These are phyloP conservation scores for Athene cunicularia DNA, from an alignment of 2,113 vertebrate species.

Conservation along the genomic window DNA sequence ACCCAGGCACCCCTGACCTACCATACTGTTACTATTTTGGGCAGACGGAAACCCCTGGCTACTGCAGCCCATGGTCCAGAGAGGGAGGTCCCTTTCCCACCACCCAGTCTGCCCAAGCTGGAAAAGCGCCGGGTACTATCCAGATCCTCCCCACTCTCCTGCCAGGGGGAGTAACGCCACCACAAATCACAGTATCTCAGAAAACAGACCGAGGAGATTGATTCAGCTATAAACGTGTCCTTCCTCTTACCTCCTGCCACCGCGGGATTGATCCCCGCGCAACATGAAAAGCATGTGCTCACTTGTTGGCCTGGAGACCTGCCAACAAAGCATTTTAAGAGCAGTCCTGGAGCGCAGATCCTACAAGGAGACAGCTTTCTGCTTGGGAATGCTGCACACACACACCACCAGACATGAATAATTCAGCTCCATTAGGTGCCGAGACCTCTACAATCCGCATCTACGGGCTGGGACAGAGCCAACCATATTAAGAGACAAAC, in stretches of 20 bases:
- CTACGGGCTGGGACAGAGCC: slow-evolving; percentile 3
- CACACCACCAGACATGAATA: slow-evolving; percentile 67
- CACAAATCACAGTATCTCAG: neutral
- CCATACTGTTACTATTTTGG: neutral
- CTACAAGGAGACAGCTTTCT: slow-evolving; percentile 53
- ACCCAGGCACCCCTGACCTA: neutral
- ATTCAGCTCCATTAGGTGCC: slow-evolving; percentile 68
- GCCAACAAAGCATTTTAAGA: slow-evolving; percentile 62
- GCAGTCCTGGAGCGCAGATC: slow-evolving; percentile 61
- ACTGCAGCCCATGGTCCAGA: fast-evolving
- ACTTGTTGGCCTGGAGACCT: slow-evolving; percentile 60
- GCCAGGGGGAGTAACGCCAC: fast-evolving
- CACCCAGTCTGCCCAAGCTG: neutral
- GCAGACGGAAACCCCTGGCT: fast-evolving
- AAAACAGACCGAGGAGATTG: neutral
- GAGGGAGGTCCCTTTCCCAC: neutral
- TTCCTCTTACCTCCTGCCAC: slow-evolving; percentile 39
- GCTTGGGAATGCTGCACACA: slow-evolving; percentile 61
- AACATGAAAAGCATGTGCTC: slow-evolving; percentile 60
- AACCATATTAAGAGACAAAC: slow-evolving; percentile 41
- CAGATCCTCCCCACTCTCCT: neutral
- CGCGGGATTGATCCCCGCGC: slow-evolving; percentile 18
- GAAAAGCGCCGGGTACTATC: neutral
- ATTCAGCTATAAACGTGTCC: neutral
- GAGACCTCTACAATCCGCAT: slow-evolving; percentile 56